Evolutionary conservation across 1,140 invertebrate genomes (phyloP).

Genomic region (Cydia amplana): DNA sequence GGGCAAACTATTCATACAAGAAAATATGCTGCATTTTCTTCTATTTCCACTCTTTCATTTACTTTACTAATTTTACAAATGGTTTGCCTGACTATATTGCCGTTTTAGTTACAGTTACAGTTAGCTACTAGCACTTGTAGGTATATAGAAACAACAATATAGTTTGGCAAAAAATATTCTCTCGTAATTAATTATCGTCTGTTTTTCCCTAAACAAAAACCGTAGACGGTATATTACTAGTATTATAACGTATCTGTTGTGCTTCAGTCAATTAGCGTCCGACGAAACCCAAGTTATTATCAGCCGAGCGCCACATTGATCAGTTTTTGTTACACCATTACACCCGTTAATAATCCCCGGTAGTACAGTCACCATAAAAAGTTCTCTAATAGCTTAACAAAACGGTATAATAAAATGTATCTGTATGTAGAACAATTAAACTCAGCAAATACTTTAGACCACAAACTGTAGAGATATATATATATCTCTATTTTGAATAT

Average conservation of each 20-base stretch:
- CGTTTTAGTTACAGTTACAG: not conserved
- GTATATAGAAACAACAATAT: not conserved
- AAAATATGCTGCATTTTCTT: too few relatives aligned
- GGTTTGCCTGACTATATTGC: not conserved
- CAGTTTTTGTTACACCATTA: constrained; percentile 44
- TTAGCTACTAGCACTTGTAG: not conserved
- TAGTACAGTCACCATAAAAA: constrained; percentile 34
- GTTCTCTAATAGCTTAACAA: too few relatives aligned
- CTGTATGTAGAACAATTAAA: too few relatives aligned
- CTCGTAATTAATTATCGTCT: constrained; percentile 18
- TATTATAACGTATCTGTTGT: constrained; percentile 25
- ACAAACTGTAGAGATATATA: too few relatives aligned
- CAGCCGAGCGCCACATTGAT: constrained; percentile 35
- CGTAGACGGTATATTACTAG: constrained; percentile 19
- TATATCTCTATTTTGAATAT: too few relatives aligned
- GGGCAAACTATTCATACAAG: too few relatives aligned
- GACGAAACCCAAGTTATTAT: constrained; percentile 20
- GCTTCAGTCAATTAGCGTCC: constrained; percentile 24
- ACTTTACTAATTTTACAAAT: too few relatives aligned
- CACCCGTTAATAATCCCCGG: constrained; percentile 42
- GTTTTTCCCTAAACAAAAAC: constrained; percentile 30
- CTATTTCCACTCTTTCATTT: too few relatives aligned
- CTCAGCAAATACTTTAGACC: too few relatives aligned
- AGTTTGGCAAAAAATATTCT: not conserved
- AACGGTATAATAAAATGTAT: too few relatives aligned